Percentiles rank a stretch among this genome's conserved stretches.
Conservation (phyloP, 92 coral and sea anemone species). For the Meandrina meandrites region DNA sequence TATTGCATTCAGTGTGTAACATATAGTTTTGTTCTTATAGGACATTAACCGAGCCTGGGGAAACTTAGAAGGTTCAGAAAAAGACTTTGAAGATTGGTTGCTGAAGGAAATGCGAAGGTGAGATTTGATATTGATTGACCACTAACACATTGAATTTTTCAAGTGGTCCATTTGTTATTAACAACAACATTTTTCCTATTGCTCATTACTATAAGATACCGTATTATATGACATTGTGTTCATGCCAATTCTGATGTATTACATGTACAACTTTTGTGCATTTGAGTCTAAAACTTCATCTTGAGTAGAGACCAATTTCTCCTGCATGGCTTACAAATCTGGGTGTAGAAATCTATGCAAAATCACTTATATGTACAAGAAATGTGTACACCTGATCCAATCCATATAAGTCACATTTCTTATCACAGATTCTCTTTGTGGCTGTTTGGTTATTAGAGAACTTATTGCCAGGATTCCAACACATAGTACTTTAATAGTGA, state of each 20-base stretch:
- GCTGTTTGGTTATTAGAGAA: too few relatives aligned
- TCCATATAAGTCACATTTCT: neutral
- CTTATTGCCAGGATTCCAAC: too few relatives aligned
- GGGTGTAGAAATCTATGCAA: too few relatives aligned
- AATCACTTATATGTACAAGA: too few relatives aligned
- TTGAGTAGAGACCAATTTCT: too few relatives aligned
- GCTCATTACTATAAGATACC: neutral
- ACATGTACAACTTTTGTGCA: too few relatives aligned
- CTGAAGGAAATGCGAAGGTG: constrained; percentile 91
- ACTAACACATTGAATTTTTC: neutral
- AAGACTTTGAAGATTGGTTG: constrained; percentile 97
- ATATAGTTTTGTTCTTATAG: constrained; percentile 20
- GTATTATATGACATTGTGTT: neutral
- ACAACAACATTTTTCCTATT: too few relatives aligned
- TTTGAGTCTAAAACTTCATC: too few relatives aligned
- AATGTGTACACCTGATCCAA: neutral
- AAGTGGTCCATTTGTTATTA: neutral
- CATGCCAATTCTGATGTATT: neutral
- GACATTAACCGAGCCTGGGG: constrained; percentile 97
- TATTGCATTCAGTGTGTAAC: neutral
- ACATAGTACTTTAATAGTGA: too few relatives aligned
- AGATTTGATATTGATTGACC: neutral
- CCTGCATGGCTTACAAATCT: too few relatives aligned
- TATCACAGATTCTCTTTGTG: neutral
- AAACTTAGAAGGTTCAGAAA: constrained; percentile 84